phyloP scores from a whole-genome alignment of 2,888 invertebrate species.

The Eumerus sabulonum region DNA sequence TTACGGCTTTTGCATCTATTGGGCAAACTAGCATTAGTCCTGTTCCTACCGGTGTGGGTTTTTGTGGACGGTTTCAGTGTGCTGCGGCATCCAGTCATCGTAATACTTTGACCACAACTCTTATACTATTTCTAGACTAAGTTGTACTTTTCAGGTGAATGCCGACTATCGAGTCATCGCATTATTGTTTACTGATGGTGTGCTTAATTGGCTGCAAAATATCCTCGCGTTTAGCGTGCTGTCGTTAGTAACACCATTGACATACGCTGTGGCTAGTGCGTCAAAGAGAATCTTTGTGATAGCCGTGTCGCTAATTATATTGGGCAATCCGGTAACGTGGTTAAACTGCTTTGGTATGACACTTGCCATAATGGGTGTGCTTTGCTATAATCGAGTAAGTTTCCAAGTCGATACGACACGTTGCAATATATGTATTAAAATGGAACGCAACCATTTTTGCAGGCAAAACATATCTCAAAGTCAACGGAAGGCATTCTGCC shows the following conservation, averaged over 20 bases:
- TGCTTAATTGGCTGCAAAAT: slow-evolving; percentile 96
- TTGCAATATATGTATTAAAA: slow-evolving; percentile 12
- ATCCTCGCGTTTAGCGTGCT: slow-evolving; percentile 96
- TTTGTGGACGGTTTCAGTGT: slow-evolving; percentile 84
- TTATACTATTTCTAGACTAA: no score
- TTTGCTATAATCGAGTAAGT: slow-evolving; percentile 91
- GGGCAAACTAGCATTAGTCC: slow-evolving; percentile 87
- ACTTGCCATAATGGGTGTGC: slow-evolving; percentile 92
- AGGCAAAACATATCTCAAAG: slow-evolving; percentile 87
- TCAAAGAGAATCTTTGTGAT: slow-evolving; percentile 96
- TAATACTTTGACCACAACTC: slow-evolving; percentile 74
- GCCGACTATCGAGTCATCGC: slow-evolving; percentile 81
- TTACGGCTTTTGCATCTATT: slow-evolving; percentile 89
- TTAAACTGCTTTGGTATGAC: slow-evolving; percentile 94
- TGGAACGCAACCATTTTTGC: slow-evolving; percentile 69
- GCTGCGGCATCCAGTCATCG: slow-evolving; percentile 82
- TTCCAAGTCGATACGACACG: not conserved
- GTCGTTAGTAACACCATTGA: slow-evolving; percentile 93
- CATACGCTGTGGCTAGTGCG: slow-evolving; percentile 97
- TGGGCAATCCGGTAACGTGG: slow-evolving; percentile 94
- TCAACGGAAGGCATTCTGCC: slow-evolving; percentile 81
- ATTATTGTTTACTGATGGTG: slow-evolving; percentile 87
- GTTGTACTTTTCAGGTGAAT: slow-evolving; percentile 77
- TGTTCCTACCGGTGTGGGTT: slow-evolving; percentile 92
- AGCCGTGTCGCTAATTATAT: slow-evolving; percentile 89